phyloP scores from a whole-genome alignment of 2,797 vertebrate species.

The Percopsis omiscomaycus region DNA sequence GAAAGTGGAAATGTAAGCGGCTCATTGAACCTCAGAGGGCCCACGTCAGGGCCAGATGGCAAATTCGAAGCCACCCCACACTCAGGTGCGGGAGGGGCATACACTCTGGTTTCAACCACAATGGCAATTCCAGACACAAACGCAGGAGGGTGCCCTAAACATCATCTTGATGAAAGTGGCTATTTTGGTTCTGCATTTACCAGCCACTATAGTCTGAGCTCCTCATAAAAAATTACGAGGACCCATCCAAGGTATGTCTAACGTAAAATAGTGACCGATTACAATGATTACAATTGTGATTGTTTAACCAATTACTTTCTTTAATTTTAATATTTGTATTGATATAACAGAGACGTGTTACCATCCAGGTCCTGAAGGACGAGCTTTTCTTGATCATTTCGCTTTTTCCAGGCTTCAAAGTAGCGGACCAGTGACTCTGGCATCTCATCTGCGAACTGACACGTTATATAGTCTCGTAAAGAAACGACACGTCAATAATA shows the following conservation, averaged over 20 bases:
- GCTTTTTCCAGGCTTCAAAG: conserved; percentile 78
- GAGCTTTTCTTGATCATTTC: conserved; percentile 72
- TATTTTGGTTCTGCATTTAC: background rate
- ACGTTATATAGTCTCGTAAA: conserved; percentile 3
- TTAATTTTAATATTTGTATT: no score
- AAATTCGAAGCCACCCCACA: conserved; percentile 23
- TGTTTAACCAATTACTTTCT: no score
- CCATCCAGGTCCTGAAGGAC: conserved; percentile 79
- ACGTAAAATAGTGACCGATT: no score
- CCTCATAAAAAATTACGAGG: no score
- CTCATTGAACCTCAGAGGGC: conserved; percentile 63
- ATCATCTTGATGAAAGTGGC: background rate
- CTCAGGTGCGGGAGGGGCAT: no score
- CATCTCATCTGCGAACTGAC: conserved; percentile 74
- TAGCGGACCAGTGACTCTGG: conserved; percentile 81
- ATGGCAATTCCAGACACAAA: no score
- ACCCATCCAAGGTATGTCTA: no score
- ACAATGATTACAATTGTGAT: no score
- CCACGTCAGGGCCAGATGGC: conserved; percentile 59
- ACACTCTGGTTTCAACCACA: no score
- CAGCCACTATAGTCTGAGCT: background rate
- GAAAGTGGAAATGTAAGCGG: conserved; percentile 63
- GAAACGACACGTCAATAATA: background rate
- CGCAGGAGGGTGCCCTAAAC: no score
- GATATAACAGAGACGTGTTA: conserved; percentile 14